These are phyloP conservation scores for Epinephelus lanceolatus DNA, from an alignment of 2,113 vertebrate species.

Conservation along the genomic window DNA sequence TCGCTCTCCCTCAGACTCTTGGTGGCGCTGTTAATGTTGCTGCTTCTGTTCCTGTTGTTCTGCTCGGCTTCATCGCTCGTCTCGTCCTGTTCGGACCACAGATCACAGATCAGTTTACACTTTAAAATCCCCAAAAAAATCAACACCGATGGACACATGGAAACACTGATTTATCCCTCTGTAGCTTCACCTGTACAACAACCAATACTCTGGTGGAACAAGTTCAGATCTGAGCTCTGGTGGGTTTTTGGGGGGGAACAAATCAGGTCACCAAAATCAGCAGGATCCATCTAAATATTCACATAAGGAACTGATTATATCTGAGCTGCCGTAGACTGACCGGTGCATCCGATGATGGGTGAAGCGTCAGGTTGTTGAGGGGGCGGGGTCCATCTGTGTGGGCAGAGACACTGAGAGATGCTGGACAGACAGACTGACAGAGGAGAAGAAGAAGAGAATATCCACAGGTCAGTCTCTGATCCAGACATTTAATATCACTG, in stretches of 20 bases:
- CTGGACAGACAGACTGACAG: constrained; percentile 29
- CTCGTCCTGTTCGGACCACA: constrained; percentile 46
- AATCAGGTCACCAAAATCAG: too few species aligned
- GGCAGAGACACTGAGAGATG: constrained; percentile 13
- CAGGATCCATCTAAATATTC: too few species aligned
- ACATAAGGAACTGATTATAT: too few species aligned
- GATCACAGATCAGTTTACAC: neutral
- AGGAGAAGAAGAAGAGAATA: neutral
- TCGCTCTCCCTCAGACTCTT: constrained; percentile 42
- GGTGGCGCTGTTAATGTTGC: constrained; percentile 20
- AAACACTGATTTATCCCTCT: neutral
- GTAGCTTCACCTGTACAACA: neutral
- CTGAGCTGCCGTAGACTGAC: constrained; percentile 26
- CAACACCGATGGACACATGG: neutral
- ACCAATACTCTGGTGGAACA: too few species aligned
- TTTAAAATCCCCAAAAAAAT: too few species aligned
- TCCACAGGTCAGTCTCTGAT: neutral
- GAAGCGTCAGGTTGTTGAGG: constrained; percentile 33
- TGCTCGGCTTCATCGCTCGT: neutral
- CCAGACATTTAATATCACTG: too few species aligned
- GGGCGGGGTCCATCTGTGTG: constrained; percentile 38
- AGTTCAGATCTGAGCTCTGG: too few species aligned
- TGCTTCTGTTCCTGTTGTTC: constrained; percentile 39
- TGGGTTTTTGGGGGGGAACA: too few species aligned
- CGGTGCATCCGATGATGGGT: neutral